Percentiles rank a stretch among this genome's conserved stretches.
Evolutionary conservation across 1,140 invertebrate genomes (phyloP).

Genomic region (Drosophila sproati): DNA sequence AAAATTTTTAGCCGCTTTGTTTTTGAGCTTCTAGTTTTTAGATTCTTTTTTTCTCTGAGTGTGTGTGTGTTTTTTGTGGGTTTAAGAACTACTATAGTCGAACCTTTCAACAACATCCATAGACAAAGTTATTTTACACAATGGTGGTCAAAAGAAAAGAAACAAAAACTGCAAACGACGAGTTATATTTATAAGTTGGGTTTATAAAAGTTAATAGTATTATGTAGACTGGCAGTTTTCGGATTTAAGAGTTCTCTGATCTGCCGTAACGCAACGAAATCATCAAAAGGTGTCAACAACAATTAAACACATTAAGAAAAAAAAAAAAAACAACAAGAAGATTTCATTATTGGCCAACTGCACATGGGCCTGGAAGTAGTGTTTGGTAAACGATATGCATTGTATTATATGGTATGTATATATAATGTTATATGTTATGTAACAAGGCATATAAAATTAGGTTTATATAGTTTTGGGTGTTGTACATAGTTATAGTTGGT

Average conservation of each 20-base stretch:
- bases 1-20: neutral
- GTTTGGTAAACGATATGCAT: constrained; percentile 39
- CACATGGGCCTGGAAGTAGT: constrained; percentile 64
- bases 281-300: constrained; percentile 67
- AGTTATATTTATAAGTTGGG: constrained; percentile 17
- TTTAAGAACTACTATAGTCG: constrained; percentile 52
- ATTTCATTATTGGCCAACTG: constrained; percentile 59
- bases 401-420: constrained; percentile 23
- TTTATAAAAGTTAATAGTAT: neutral
- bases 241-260: constrained; percentile 36
- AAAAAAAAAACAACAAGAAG: constrained; percentile 63
- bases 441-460: constrained; percentile 45
- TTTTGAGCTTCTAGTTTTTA: neutral
- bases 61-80: constrained; percentile 17
- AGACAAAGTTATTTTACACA: constrained; percentile 62
- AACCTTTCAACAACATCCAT: constrained; percentile 69
- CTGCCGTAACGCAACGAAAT: constrained; percentile 63
- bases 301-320: constrained; percentile 71
- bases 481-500: constrained; percentile 9
- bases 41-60: constrained; percentile 6
- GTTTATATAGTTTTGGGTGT: constrained; percentile 34
- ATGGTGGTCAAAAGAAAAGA: constrained; percentile 27
- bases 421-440: constrained; percentile 49
- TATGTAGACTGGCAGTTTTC: constrained; percentile 4
- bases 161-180: neutral